phyloP scores from a whole-genome alignment of 2,888 invertebrate species.

The Cheilosia scutellata region DNA sequence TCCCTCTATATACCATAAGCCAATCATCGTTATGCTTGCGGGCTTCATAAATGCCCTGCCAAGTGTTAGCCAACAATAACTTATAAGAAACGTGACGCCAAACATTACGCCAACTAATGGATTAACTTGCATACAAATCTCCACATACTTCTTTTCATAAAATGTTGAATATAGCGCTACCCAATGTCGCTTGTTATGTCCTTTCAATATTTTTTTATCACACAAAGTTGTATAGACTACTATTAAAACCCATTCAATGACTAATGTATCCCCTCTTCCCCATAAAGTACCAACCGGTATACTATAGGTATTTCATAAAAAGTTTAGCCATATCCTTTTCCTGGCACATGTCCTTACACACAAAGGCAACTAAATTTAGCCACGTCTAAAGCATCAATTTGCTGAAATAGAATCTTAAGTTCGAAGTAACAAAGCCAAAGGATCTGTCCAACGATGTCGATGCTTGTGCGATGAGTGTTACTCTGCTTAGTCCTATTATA shows the following conservation, averaged over 20 bases:
- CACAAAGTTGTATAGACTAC: too few relatives aligned
- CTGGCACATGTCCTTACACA: not conserved
- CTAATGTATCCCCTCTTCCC: not conserved
- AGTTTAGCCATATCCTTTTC: not conserved
- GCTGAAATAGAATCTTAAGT: conserved; percentile 27
- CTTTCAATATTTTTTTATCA: too few relatives aligned
- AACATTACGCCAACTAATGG: too few relatives aligned
- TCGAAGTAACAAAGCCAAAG: conserved; percentile 42
- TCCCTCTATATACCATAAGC: too few relatives aligned
- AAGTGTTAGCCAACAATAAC: too few relatives aligned
- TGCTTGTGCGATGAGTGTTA: not conserved
- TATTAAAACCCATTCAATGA: not conserved
- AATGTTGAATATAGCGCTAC: too few relatives aligned
- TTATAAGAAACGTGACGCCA: too few relatives aligned
- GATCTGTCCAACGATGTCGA: conserved; percentile 55
- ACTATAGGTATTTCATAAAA: not conserved
- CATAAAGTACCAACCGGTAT: not conserved
- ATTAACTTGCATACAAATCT: too few relatives aligned
- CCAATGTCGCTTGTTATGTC: too few relatives aligned
- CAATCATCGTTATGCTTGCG: too few relatives aligned
- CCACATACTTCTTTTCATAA: too few relatives aligned
- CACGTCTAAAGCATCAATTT: conserved; percentile 50
- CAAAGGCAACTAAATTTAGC: conserved; percentile 1
- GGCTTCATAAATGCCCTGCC: too few relatives aligned
- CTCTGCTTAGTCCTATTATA: not conserved